Percentiles rank a stretch among this genome's conserved stretches.
Conservation (phyloP, 2,888 invertebrate genomes). For the Pheosia tremula region DNA sequence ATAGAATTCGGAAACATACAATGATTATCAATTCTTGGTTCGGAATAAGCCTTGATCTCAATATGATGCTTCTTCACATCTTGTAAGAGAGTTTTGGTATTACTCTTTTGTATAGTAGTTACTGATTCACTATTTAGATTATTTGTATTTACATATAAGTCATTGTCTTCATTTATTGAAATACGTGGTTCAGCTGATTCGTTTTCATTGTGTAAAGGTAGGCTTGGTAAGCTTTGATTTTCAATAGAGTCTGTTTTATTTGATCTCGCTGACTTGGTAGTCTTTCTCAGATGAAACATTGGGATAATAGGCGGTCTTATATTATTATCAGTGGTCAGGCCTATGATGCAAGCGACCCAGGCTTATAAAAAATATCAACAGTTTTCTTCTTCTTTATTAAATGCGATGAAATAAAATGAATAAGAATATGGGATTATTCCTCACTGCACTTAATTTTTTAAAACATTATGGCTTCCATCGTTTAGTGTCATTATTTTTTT, state of each 20-base stretch:
- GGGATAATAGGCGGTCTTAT: neutral
- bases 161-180: slow-evolving; percentile 8
- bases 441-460: too few species aligned
- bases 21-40: slow-evolving; percentile 21
- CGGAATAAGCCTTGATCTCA: slow-evolving; percentile 26
- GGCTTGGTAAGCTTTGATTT: slow-evolving; percentile 50
- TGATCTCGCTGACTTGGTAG: slow-evolving; percentile 23
- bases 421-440: too few species aligned
- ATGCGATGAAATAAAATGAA: too few species aligned
- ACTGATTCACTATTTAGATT: slow-evolving; percentile 3
- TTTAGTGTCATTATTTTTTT: too few species aligned
- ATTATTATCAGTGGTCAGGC: too few species aligned
- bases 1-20: slow-evolving; percentile 13
- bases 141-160: slow-evolving; percentile 8
- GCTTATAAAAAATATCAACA: too few species aligned
- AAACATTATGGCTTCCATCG: too few species aligned
- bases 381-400: too few species aligned
- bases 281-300: slow-evolving; percentile 16
- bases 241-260: slow-evolving; percentile 54
- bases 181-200: slow-evolving; percentile 6
- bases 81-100: slow-evolving; percentile 7
- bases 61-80: slow-evolving; percentile 12
- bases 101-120: slow-evolving; percentile 8
- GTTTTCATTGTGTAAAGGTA: slow-evolving; percentile 34
- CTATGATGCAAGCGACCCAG: neutral